Evolutionary conservation across 2,888 invertebrate genomes (phyloP).

Genomic region (Andrena flavipes): DNA sequence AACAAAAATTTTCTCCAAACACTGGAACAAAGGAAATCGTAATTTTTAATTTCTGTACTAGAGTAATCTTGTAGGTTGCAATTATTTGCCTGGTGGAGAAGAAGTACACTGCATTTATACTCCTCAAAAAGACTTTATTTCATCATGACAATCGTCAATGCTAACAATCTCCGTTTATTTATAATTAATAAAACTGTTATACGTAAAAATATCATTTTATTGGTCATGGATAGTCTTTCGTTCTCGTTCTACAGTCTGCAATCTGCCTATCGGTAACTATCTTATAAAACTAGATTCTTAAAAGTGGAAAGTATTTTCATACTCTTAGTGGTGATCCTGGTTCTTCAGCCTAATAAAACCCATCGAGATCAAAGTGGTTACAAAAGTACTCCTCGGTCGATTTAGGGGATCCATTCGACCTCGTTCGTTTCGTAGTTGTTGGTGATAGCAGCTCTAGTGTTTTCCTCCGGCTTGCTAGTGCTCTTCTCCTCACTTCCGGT

Average conservation of each 20-base stretch:
- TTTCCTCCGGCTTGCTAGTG: conserved; percentile 35
- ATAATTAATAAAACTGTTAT: neutral
- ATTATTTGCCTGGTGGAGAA: neutral
- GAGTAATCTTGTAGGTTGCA: neutral
- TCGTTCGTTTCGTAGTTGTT: conserved; percentile 79
- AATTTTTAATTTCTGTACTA: neutral
- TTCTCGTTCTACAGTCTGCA: conserved; percentile 19
- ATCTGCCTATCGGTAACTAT: neutral
- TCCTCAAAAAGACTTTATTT: conserved; percentile 13
- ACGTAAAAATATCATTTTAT: conserved; percentile 3
- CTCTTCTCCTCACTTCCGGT: conserved; percentile 78
- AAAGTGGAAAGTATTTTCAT: neutral
- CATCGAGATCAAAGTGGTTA: neutral
- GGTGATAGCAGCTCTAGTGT: conserved; percentile 23
- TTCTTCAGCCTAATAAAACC: neutral
- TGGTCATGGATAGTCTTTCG: conserved; percentile 23
- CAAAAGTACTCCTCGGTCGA: neutral
- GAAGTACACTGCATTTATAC: neutral
- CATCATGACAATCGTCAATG: neutral
- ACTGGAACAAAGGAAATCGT: neutral
- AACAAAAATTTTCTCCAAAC: no score
- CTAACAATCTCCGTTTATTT: neutral
- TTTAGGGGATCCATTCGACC: conserved; percentile 83
- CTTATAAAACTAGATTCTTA: neutral
- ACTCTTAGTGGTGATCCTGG: conserved; percentile 10